Base-by-base conservation (phyloP, 2,797 vertebrate species). In the Cynodonichthys magdalenae region DNA sequence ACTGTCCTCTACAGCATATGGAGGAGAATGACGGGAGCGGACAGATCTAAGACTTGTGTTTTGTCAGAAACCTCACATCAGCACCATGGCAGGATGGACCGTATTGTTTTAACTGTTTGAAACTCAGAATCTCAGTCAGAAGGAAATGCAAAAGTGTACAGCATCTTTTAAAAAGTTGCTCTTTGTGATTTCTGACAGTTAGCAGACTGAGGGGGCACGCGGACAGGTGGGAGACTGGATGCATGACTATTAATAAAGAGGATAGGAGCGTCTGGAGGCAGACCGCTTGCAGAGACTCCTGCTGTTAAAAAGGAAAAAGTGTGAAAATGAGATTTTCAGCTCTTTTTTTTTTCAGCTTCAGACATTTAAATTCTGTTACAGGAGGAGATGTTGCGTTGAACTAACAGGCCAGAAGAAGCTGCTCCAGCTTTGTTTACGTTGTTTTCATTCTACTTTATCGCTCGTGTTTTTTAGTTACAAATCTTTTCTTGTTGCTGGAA, bases 241-340 rank as follows among this genome's bases (percentile, higher is more conserved):
- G 11, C 50, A 14, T 53, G 63, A 60, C 69, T 76, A 75, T 75
- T 83, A 79, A 74, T 77, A 15, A 41, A 41, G 14, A 41, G 36
- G 70, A 82, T 53, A 31, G 36, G 50, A 68, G 53, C 66, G 62
- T 79, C 68, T 11, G 71, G 61, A 55, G 74, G 58, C 69, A 47
- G 58, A 58, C 64, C 60, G 84, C 72, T 61, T 28, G 27, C 31
- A 9, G 75, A n/a, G 75, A 52, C 46, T 49, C 4, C 15, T 46
- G 49, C 49, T 58, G 53, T 50, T 19, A 50, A 55, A 49, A 74
- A 56, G 48, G 59, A 49, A 47, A 77, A 64, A 34, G 54, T 41
- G 52, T 66, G 54, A 75, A 79, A 80, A 72, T 63, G 67, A 59
- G 51, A 73, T 84, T 69, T 79, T 82, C 55, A n/a, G n/a, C n/a